These are phyloP conservation scores for Poecilus cupreus DNA, from an alignment of 2,888 invertebrate genomes.

Conservation along the genomic window DNA sequence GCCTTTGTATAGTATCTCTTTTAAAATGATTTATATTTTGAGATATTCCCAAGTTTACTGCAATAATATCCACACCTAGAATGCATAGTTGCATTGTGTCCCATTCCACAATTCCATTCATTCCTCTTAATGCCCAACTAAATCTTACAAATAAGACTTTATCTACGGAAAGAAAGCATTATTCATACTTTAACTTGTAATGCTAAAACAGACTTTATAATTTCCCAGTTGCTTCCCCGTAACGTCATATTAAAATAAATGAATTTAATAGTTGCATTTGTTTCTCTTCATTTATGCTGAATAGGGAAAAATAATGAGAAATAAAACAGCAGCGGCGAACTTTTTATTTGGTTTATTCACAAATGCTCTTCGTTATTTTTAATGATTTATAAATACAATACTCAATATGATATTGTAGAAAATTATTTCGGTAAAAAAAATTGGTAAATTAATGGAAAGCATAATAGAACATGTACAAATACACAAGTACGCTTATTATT, in stretches of 20 bases:
- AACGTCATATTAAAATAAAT: background rate
- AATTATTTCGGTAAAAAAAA: no score
- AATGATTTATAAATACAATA: background rate
- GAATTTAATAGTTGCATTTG: constrained; percentile 9
- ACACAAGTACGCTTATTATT: no score
- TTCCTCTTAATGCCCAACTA: background rate
- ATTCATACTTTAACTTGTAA: constrained; percentile 15
- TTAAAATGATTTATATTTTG: constrained; percentile 1
- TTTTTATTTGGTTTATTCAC: background rate
- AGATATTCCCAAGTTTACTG: background rate
- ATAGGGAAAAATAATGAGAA: constrained; percentile 4
- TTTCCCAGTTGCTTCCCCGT: background rate
- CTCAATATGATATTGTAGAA: no score
- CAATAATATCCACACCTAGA: background rate
- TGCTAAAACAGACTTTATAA: constrained; percentile 13
- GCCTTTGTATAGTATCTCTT: no score
- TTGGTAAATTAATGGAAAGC: no score
- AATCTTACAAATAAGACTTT: background rate
- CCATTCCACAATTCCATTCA: background rate
- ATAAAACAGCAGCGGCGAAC: background rate
- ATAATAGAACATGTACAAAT: no score
- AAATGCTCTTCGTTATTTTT: constrained; percentile 1
- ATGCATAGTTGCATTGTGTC: background rate
- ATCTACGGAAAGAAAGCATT: background rate
- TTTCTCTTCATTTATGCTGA: background rate